Percentiles rank a stretch among this genome's conserved stretches.
Evolutionary conservation across 2,888 invertebrate species (phyloP).

Genomic region (Orthonychiurus folsomi): DNA sequence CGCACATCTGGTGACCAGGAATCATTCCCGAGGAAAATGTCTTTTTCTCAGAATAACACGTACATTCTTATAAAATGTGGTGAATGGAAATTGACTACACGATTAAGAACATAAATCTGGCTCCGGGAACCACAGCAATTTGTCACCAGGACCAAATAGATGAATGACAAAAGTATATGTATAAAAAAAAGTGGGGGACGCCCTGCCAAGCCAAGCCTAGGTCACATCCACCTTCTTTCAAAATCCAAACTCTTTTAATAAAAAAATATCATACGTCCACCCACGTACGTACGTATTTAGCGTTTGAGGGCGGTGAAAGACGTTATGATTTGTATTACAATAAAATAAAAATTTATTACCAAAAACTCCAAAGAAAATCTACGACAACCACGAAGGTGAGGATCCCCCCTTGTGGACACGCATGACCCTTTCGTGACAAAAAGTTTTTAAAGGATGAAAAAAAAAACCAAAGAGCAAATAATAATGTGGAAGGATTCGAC

Average conservation of each 20-base stretch:
- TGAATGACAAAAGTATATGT: neutral
- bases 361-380: neutral
- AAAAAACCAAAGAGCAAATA: conserved; percentile 7
- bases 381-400: neutral
- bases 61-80: neutral
- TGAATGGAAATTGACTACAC: neutral
- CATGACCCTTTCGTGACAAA: conserved; percentile 38
- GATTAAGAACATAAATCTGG: neutral
- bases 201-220: neutral
- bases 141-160: neutral
- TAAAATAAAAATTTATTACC: neutral
- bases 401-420: conserved; percentile 13
- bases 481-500: conserved; percentile 14
- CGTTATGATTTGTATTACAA: neutral
- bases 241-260: too few relatives aligned
- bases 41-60: neutral
- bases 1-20: too few relatives aligned
- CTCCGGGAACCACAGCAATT: neutral
- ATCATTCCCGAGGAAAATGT: neutral
- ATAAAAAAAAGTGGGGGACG: neutral
- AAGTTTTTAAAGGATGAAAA: conserved; percentile 17
- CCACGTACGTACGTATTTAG: too few relatives aligned
- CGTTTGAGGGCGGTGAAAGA: neutral
- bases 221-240: too few relatives aligned
- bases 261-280: too few relatives aligned